Percentiles rank a stretch among this genome's conserved stretches.
Evolutionary conservation across 1,140 invertebrate genomes (phyloP).

Genomic region (Pectinophora gossypiella): DNA sequence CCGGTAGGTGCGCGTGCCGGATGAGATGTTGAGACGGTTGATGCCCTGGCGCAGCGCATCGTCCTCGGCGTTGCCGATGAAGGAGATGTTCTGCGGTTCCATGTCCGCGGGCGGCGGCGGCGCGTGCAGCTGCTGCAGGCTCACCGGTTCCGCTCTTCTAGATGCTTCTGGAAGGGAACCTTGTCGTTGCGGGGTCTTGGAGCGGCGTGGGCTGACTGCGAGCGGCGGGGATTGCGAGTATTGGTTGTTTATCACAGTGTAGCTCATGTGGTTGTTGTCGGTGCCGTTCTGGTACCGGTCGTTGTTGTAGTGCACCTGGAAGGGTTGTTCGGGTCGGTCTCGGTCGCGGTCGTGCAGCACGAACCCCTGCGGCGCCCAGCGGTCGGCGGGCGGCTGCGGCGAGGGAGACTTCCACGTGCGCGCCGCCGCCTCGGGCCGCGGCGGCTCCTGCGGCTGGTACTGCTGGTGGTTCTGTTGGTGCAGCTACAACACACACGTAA

Average conservation of each 20-base stretch:
- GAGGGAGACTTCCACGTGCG: slow-evolving; percentile 62
- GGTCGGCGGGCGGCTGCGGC: slow-evolving; percentile 40
- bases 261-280: slow-evolving; percentile 64
- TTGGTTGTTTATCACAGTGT: slow-evolving; percentile 60
- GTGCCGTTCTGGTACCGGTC: slow-evolving; percentile 65
- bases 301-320: slow-evolving; percentile 50
- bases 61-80: slow-evolving; percentile 83
- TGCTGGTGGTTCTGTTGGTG: slow-evolving; percentile 49
- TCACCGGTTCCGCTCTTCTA: slow-evolving; percentile 44
- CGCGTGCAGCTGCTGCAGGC: slow-evolving; percentile 60
- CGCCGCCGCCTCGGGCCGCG: slow-evolving; percentile 28
- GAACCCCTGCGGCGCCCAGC: slow-evolving; percentile 32
- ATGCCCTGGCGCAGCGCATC: slow-evolving; percentile 79
- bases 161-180: slow-evolving; percentile 22
- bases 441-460: slow-evolving; percentile 25
- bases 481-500: too few relatives aligned
- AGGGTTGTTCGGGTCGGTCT: slow-evolving; percentile 36
- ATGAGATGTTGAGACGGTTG: slow-evolving; percentile 86
- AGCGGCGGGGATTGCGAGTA: slow-evolving; percentile 41
- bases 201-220: slow-evolving; percentile 46
- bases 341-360: slow-evolving; percentile 44
- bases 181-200: slow-evolving; percentile 55
- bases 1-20: slow-evolving; percentile 90
- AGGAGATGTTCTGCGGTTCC: slow-evolving; percentile 94
- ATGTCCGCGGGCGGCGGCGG: slow-evolving; percentile 84